Evolutionary conservation across 2,888 invertebrate species (phyloP).

Genomic region (Apotomis capreana): DNA sequence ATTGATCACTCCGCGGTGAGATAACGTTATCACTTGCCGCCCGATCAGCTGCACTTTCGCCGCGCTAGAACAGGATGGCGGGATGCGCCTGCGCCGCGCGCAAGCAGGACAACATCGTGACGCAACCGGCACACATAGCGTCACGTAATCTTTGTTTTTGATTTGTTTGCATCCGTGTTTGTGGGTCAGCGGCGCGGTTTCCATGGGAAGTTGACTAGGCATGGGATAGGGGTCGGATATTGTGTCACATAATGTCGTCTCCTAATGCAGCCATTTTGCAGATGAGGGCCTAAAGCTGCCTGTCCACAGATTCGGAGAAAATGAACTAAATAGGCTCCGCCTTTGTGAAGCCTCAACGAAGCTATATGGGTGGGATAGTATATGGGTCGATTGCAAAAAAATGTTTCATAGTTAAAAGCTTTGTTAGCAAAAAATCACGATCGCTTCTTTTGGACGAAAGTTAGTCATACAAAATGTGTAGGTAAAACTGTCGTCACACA

Average conservation of each 20-base stretch:
- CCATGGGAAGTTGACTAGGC: background rate
- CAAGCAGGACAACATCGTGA: constrained; percentile 24
- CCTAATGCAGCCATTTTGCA: background rate
- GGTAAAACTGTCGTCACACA: too few relatives aligned
- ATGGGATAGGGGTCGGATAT: background rate
- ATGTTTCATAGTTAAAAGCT: too few relatives aligned
- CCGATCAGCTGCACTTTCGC: constrained; percentile 36
- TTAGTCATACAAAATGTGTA: too few relatives aligned
- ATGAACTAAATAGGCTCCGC: too few relatives aligned
- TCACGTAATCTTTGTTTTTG: constrained; percentile 36
- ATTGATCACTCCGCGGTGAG: constrained; percentile 19
- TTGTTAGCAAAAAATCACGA: too few relatives aligned
- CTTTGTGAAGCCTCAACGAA: too few relatives aligned
- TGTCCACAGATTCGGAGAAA: too few relatives aligned
- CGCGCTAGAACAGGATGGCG: constrained; percentile 18
- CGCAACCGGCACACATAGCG: constrained; percentile 35
- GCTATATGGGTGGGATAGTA: too few relatives aligned
- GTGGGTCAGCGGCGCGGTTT: constrained; percentile 23
- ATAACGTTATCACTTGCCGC: constrained; percentile 28
- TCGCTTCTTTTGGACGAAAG: too few relatives aligned
- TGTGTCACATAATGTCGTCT: background rate
- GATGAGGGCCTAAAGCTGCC: too few relatives aligned
- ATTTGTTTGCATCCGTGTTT: constrained; percentile 32
- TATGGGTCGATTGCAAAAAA: too few relatives aligned
- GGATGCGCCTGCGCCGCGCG: background rate